Evolutionary conservation across 2,113 vertebrate species (phyloP), one percentile per base, ranked within the genome.

Genomic region (Heterotis niloticus): DNA sequence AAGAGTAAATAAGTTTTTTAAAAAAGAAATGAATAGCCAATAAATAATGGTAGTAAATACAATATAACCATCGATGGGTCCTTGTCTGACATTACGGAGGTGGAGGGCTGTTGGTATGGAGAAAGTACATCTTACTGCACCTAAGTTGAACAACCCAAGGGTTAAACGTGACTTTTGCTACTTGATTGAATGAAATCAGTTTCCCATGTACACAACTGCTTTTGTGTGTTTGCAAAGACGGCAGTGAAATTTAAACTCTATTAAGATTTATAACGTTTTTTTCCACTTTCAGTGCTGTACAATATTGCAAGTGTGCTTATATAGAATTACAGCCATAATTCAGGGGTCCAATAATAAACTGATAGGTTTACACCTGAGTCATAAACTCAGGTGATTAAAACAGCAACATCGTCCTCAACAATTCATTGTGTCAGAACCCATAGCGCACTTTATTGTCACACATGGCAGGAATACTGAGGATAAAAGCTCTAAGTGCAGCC

Each of bases 401-500:
- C 10, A n/a, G 9, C 23, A 51, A 10, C 4, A 52, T 17, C 17
- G 24, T 51, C 34, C 24, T 70, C 20, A 54, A 44, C 64, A 24
- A 81, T 75, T 84, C 78, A 77, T 76, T 59, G 77, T 86, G 82
- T 88, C 86, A 85, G 80, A 83, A 89, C 57, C 51, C 26, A 67
- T 75, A 71, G n/a, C n/a, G 17, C 24, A 66, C 66, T 75, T 64
- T 75, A 57, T 18, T 65, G 18, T 28, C 28, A 62, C 29, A 29
- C 23, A 62, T 29, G 18, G 18, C 26, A 18, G 28, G 44, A n/a
- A 54, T 44, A 13, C 24, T 70, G 26, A 18, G 34, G 74, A 73
- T 24, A 5, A 64, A 72, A 51, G 59, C 13, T 18, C 54, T 23
- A 24, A 28, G 20, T 24, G 64, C 17, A 29, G 28, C 56, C 54